phyloP scores from a whole-genome alignment of 2,888 invertebrate genomes.

The Colletes collaris region DNA sequence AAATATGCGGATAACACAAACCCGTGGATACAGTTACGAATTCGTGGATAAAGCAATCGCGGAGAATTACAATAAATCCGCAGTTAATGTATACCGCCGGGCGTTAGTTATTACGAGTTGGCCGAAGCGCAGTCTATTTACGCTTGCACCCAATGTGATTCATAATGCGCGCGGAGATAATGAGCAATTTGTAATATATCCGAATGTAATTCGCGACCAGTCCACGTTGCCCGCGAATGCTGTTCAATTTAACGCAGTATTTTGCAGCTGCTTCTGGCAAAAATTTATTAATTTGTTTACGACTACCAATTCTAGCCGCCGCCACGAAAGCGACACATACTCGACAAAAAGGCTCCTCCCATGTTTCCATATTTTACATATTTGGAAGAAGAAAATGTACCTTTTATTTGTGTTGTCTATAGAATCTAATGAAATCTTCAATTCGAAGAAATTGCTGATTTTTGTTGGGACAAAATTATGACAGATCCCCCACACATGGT shows the following conservation, averaged over 20 bases:
- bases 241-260: constrained; percentile 63
- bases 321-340: too few relatives aligned
- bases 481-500: too few relatives aligned
- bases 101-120: constrained; percentile 79
- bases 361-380: too few relatives aligned
- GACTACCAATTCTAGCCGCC: not conserved
- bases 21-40: constrained; percentile 69
- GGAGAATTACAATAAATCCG: constrained; percentile 82
- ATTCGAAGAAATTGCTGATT: too few relatives aligned
- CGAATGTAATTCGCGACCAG: constrained; percentile 68
- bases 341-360: not conserved
- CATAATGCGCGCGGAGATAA: constrained; percentile 79
- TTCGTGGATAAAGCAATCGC: constrained; percentile 80
- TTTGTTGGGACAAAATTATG: too few relatives aligned
- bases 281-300: constrained; percentile 53
- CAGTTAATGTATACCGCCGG: constrained; percentile 75
- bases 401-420: too few relatives aligned
- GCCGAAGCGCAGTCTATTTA: constrained; percentile 77
- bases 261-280: constrained; percentile 40
- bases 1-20: constrained; percentile 67
- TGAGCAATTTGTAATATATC: constrained; percentile 81
- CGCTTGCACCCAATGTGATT: constrained; percentile 75
- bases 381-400: too few relatives aligned
- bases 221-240: constrained; percentile 45
- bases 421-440: too few relatives aligned